Percentiles rank a stretch among this genome's conserved stretches.
phyloP scores from a whole-genome alignment of 2,888 invertebrate genomes.

The Rhagophthalmus giganteus region DNA sequence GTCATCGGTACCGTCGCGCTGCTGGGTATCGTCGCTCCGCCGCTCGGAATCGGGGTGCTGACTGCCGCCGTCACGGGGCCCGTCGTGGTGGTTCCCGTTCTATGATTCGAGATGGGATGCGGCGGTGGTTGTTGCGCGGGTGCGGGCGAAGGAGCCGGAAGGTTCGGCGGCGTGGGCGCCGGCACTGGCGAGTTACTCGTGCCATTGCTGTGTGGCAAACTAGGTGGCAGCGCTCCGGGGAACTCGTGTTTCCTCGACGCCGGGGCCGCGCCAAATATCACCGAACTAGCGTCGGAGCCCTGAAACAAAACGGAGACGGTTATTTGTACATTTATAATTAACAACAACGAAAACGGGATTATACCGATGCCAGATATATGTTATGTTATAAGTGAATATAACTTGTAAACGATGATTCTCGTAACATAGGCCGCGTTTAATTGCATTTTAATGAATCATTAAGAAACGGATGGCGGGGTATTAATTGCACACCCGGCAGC shows the following conservation, averaged over 20 bases:
- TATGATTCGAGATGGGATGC: conserved; percentile 39
- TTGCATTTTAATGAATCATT: conserved; percentile 48
- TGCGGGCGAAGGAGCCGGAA: conserved; percentile 71
- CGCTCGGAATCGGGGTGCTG: conserved; percentile 39
- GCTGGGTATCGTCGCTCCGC: conserved; percentile 39
- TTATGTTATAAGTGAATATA: conserved; percentile 15
- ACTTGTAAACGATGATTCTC: conserved; percentile 22
- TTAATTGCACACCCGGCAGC: conserved; percentile 36
- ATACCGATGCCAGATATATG: no score
- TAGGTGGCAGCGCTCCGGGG: conserved; percentile 59
- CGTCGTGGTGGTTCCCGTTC: conserved; percentile 38
- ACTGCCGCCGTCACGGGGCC: conserved; percentile 36
- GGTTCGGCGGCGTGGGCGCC: conserved; percentile 65
- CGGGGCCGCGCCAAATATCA: conserved; percentile 59
- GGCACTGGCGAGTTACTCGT: conserved; percentile 67
- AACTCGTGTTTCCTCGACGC: conserved; percentile 71
- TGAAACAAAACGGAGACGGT: conserved; percentile 58
- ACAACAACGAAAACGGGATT: no score
- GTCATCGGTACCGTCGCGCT: conserved; percentile 44
- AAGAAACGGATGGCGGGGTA: conserved; percentile 42
- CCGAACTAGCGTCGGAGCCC: conserved; percentile 77
- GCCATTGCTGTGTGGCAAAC: conserved; percentile 65
- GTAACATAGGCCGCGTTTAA: conserved; percentile 22
- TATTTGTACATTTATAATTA: no score
- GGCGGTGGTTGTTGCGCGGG: conserved; percentile 66